Evolutionary conservation across 2,888 invertebrate genomes (phyloP), one percentile per base, ranked within the genome.

Genomic region (Allolobophora icterica): DNA sequence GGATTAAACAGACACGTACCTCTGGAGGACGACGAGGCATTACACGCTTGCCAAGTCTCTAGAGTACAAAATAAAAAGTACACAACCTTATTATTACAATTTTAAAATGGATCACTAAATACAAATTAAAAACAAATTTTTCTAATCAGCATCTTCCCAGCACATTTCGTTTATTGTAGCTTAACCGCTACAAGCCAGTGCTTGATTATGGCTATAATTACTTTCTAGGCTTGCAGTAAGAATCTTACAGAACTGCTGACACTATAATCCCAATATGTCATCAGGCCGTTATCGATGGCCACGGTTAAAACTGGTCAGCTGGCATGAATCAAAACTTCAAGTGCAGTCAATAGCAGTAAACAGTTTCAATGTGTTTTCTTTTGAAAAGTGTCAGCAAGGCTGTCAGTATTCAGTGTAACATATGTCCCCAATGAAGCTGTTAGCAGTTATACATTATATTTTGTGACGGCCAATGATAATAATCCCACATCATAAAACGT

Each of bases 1-100:
- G 8, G 30, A 71, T 71, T 71, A n/a, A 58, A 71, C 30, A 71
- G 71, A 71, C 8, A 30, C 71, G n/a, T 89, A 52, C 89, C 42
- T 89, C 42, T 24, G 33, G 33, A 33, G 52, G 89, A 89, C 52
- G 91, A n/a, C 45, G 91, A 40, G 84, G 91, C 58, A 84, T 71
- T n/a, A 90, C 83, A 33, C 91, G 84, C 89, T 91, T 91, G 71
- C 91, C 91, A n/a, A 91, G 89, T 30, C 91, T 87, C 91, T 91
- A 45, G 52, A 90, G n/a, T 52, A 45, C 83, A 35, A 90, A 83
- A 42, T 34, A 83, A n/a, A 45, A n/a, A 91, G 34, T n/a, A 35
- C 84, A 40, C 24, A 24, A 33, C 84, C n/a, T 52, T 35, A 21
- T 89, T 34, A 38, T 38, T 40, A 89, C 24, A 24, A 11, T 34